phyloP scores from a whole-genome alignment of 2,113 vertebrate genomes.

The Mionectes macconnelli region DNA sequence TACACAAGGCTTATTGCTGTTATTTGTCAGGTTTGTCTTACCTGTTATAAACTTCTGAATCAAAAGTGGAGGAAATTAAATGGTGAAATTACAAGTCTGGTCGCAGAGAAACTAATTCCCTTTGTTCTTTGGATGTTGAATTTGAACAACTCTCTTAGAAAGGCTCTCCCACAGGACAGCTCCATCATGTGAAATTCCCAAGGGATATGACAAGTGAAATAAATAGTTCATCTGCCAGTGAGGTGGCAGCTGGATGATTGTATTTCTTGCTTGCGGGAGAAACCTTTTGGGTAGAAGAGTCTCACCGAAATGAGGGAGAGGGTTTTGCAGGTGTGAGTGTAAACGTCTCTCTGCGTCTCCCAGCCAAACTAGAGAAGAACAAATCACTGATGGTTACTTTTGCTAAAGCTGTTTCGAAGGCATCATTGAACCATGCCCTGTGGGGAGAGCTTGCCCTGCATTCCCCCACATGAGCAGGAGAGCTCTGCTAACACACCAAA shows the following conservation, averaged over 20 bases:
- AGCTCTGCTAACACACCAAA: not conserved
- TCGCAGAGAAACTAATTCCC: not conserved
- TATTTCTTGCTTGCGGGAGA: not conserved
- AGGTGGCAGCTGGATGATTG: not conserved
- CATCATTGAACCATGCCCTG: not conserved
- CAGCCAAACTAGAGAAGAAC: not conserved
- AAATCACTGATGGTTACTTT: not conserved
- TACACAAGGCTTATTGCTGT: not conserved
- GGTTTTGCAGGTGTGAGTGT: not conserved
- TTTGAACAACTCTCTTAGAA: not conserved
- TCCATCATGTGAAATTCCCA: not conserved
- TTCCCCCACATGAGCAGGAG: not conserved
- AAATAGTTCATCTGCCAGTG: constrained; percentile 15
- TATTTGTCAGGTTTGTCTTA: not conserved
- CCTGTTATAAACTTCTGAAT: not conserved
- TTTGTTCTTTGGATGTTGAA: not conserved
- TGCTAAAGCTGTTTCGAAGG: not conserved
- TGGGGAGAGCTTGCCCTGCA: not conserved
- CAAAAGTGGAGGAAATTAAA: not conserved
- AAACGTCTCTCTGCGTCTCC: not conserved
- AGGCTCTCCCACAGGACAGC: not conserved
- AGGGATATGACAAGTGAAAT: not conserved
- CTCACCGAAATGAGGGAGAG: not conserved
- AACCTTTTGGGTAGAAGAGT: not conserved
- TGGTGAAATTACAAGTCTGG: not conserved